Evolutionary conservation across 2,113 vertebrate genomes (phyloP).

Genomic region (Callipepla californica): DNA sequence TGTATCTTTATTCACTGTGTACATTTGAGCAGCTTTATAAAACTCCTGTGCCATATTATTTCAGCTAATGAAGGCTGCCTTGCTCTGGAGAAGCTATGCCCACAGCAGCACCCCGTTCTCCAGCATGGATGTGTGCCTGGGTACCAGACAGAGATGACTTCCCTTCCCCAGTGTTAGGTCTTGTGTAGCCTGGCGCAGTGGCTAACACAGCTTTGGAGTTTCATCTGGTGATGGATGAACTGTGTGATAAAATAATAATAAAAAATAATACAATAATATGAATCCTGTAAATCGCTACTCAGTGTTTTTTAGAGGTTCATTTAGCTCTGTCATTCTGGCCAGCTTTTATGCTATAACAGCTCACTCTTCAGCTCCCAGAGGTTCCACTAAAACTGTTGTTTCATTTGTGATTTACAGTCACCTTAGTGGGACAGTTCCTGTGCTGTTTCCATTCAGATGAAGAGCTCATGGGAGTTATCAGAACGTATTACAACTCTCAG

Average conservation of each 20-base stretch:
- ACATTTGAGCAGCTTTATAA: background rate
- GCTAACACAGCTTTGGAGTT: background rate
- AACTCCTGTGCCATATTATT: background rate
- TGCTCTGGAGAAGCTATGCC: background rate
- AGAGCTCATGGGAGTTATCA: background rate
- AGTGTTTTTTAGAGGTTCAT: background rate
- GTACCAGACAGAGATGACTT: background rate
- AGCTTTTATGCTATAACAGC: background rate
- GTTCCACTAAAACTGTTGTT: slow-evolving; percentile 22
- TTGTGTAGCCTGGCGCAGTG: background rate
- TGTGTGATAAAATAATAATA: slow-evolving; percentile 2
- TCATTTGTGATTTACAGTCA: slow-evolving; percentile 11
- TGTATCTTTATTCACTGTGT: background rate
- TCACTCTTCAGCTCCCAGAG: background rate
- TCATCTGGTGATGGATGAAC: background rate
- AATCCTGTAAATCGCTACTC: slow-evolving; percentile 3
- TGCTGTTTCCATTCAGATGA: slow-evolving; percentile 31
- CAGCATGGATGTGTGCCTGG: background rate
- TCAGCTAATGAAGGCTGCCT: background rate
- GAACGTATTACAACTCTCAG: background rate
- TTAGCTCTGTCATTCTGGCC: background rate
- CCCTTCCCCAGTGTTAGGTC: background rate
- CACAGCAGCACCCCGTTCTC: background rate
- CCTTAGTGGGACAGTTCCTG: background rate
- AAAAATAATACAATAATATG: slow-evolving; percentile 3